Evolutionary conservation across 2,888 invertebrate genomes (phyloP).

Genomic region (Meandrusa payeni): DNA sequence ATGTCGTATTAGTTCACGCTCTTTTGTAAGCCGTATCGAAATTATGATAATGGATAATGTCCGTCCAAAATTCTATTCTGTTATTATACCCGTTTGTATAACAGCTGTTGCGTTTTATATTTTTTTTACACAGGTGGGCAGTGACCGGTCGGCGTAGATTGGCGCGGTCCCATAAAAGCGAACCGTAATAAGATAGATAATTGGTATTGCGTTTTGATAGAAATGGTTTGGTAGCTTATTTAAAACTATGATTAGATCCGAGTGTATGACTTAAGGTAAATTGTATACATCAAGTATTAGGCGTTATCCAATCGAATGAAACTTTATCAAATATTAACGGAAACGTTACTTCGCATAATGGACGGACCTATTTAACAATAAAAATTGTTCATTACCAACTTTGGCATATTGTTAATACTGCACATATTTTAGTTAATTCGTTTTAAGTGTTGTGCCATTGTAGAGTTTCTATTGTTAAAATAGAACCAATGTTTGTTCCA

Average conservation of each 20-base stretch:
- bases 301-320: too few relatives aligned
- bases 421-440: too few relatives aligned
- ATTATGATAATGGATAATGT: conserved; percentile 77
- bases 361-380: too few relatives aligned
- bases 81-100: conserved; percentile 59
- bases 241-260: conserved; percentile 14
- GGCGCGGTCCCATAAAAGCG: conserved; percentile 62
- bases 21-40: conserved; percentile 75
- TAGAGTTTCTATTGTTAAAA: too few relatives aligned
- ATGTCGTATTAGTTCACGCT: conserved; percentile 70
- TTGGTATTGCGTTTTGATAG: conserved; percentile 63
- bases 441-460: too few relatives aligned
- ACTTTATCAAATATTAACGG: too few relatives aligned
- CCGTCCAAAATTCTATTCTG: conserved; percentile 68
- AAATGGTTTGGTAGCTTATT: conserved; percentile 26
- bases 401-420: too few relatives aligned
- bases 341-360: too few relatives aligned
- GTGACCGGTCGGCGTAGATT: conserved; percentile 63
- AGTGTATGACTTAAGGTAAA: too few relatives aligned
- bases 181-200: conserved; percentile 69
- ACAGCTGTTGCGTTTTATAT: conserved; percentile 63
- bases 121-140: conserved; percentile 53
- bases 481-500: too few relatives aligned
- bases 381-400: too few relatives aligned
- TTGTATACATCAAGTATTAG: too few relatives aligned